These are phyloP conservation scores for Oceanites oceanicus DNA, from an alignment of 2,113 vertebrate genomes.

Conservation along the genomic window DNA sequence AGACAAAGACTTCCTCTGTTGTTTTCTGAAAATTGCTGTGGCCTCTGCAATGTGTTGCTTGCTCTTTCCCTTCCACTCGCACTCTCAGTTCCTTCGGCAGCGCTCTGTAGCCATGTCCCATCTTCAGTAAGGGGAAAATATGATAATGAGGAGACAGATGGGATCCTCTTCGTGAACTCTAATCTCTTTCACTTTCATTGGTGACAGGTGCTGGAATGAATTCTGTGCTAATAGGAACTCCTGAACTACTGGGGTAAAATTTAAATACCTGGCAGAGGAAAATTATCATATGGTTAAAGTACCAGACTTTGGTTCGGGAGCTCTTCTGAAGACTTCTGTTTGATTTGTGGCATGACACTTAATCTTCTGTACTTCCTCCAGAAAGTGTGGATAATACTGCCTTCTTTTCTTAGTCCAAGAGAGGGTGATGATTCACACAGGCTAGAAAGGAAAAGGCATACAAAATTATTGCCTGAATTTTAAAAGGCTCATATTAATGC, in stretches of 20 bases:
- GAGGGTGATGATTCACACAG: conserved; percentile 17
- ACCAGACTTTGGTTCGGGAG: neutral
- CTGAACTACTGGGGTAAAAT: conserved; percentile 3
- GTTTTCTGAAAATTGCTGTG: neutral
- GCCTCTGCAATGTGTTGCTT: neutral
- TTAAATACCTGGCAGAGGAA: conserved; percentile 18
- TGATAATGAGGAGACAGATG: neutral
- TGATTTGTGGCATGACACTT: conserved; percentile 8
- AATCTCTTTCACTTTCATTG: neutral
- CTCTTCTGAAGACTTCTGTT: neutral
- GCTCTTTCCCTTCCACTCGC: neutral
- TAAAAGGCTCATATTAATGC: conserved; percentile 12
- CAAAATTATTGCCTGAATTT: conserved; percentile 40
- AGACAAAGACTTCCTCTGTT: neutral
- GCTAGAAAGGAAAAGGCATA: neutral
- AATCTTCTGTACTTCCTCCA: conserved; percentile 14
- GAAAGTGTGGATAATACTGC: conserved; percentile 1
- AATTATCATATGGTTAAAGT: neutral
- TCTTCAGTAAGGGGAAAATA: neutral
- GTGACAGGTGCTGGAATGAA: neutral
- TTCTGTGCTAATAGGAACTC: conserved; percentile 27
- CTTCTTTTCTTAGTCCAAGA: neutral
- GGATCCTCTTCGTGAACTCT: neutral
- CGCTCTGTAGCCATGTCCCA: neutral
- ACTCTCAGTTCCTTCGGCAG: neutral